These are phyloP conservation scores for Eidolon helvum DNA, from an alignment of 2,113 vertebrate species.

Conservation along the genomic window DNA sequence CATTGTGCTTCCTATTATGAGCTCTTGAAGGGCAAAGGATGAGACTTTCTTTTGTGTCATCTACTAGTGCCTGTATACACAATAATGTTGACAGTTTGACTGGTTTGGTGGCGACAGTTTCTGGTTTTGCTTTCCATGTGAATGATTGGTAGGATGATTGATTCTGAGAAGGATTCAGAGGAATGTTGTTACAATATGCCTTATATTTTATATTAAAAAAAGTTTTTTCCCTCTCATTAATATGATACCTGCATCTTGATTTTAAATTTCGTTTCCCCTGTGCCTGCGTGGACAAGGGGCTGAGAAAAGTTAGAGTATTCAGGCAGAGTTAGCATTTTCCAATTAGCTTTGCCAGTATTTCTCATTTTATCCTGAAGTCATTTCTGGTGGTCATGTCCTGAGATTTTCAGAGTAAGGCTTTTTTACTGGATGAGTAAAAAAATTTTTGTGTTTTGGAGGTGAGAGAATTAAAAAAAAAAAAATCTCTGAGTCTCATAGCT, in stretches of 20 bases:
- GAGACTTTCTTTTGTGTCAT: not conserved
- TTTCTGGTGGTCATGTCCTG: not conserved
- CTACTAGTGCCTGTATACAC: not conserved
- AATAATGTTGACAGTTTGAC: not conserved
- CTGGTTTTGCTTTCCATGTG: not conserved
- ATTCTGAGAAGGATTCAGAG: not conserved
- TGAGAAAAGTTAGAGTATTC: not conserved
- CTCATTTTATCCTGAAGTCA: not conserved
- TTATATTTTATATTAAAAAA: conserved; percentile 24
- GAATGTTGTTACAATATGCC: not conserved
- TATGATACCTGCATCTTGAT: not conserved
- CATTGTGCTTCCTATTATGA: not conserved
- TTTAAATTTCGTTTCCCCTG: not conserved
- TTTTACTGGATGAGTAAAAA: conserved; percentile 31
- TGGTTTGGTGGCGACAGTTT: not conserved
- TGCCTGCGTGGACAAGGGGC: not conserved
- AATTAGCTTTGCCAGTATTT: not conserved
- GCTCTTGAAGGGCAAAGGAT: not conserved
- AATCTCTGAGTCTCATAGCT: not conserved
- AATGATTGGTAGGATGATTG: not conserved
- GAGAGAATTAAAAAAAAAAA: conserved; percentile 22
- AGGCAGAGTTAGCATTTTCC: not conserved
- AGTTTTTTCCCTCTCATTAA: not conserved
- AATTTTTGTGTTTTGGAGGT: conserved; percentile 14
- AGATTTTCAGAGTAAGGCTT: conserved; percentile 3